A percentile compares a stretch with the other conserved stretches of the same genome.
Conservation (phyloP, 2,888 invertebrate genomes). For the Marasmarcha lunaedactyla region DNA sequence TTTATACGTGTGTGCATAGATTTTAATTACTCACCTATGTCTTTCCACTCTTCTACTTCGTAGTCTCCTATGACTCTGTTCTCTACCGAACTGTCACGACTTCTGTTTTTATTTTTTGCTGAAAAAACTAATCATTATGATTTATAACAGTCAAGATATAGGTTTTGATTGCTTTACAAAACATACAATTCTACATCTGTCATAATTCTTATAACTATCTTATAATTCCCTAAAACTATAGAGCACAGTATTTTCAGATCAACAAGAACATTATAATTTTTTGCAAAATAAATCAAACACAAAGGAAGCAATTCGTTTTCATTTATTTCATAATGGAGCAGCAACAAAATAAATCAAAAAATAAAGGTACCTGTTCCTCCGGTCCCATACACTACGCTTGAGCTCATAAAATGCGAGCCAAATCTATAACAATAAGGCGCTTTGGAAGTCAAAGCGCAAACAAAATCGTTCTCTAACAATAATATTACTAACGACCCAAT, state of each 20-base stretch:
- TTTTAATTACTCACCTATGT: constrained; percentile 68
- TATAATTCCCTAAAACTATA: too few species aligned
- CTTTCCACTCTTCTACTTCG: constrained; percentile 81
- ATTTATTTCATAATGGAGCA: too few species aligned
- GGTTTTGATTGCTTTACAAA: too few species aligned
- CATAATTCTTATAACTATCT: too few species aligned
- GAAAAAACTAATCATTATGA: constrained; percentile 27
- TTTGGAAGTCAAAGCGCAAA: constrained; percentile 63
- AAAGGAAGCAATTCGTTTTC: too few species aligned
- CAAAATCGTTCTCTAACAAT: constrained; percentile 63
- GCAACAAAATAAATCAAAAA: too few species aligned
- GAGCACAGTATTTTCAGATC: too few species aligned
- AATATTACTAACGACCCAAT: constrained; percentile 68
- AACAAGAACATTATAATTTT: too few species aligned
- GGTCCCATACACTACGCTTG: constrained; percentile 13
- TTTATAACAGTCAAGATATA: background rate
- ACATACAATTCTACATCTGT: too few species aligned
- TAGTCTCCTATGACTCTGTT: constrained; percentile 76
- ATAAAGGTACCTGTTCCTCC: too few species aligned
- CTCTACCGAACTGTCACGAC: constrained; percentile 67
- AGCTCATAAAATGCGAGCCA: constrained; percentile 42
- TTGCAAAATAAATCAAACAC: too few species aligned
- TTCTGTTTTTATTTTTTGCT: constrained; percentile 72
- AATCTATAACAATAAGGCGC: constrained; percentile 59
- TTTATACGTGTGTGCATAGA: too few species aligned